These are phyloP conservation scores for Caradrina kadenii DNA, from an alignment of 2,888 invertebrate species.

Conservation along the genomic window DNA sequence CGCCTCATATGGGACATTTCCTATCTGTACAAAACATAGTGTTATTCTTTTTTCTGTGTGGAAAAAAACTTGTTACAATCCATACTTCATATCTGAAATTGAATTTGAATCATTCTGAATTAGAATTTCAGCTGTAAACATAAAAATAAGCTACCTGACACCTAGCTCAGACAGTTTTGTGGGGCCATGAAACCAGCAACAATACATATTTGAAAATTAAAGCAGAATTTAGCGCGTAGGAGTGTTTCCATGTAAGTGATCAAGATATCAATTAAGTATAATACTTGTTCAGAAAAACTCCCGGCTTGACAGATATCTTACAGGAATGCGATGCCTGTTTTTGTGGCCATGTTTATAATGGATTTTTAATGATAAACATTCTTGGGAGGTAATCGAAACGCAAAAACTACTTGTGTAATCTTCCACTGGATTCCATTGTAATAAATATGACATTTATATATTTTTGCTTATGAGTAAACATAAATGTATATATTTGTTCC, in stretches of 20 bases:
- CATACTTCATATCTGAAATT: too few species aligned
- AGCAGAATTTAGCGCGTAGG: slow-evolving; percentile 35
- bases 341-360: slow-evolving; percentile 55
- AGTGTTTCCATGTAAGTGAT: slow-evolving; percentile 52
- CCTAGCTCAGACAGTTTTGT: background rate
- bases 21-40: slow-evolving; percentile 1
- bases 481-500: background rate
- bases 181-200: background rate
- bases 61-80: too few species aligned
- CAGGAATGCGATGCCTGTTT: slow-evolving; percentile 53
- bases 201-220: slow-evolving; percentile 21
- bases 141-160: background rate
- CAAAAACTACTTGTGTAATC: slow-evolving; percentile 50
- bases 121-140: background rate
- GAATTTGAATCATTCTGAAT: background rate
- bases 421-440: slow-evolving; percentile 40
- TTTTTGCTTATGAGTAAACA: background rate
- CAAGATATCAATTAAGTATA: slow-evolving; percentile 56
- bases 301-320: slow-evolving; percentile 51
- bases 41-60: background rate
- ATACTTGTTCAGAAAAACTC: slow-evolving; percentile 50
- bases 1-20: slow-evolving; percentile 18
- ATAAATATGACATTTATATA: slow-evolving; percentile 46
- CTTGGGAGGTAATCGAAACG: slow-evolving; percentile 56
- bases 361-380: slow-evolving; percentile 63